Conservation (phyloP, 2,888 invertebrate genomes). For the Notocelia uddmanniana region DNA sequence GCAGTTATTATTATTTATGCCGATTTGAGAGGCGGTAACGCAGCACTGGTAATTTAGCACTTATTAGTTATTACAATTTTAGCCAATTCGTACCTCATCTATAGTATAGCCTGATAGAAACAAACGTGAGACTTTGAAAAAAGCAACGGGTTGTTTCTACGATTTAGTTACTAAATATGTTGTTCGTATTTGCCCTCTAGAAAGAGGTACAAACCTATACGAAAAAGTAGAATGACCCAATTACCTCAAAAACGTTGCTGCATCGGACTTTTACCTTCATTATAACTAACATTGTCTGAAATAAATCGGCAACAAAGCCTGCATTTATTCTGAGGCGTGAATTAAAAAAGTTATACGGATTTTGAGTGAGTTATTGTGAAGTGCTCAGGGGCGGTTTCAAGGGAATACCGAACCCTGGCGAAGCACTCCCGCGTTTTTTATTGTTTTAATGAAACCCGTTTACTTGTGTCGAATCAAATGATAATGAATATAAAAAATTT, state of each 20-base stretch:
- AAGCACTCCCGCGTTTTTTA: constrained; percentile 39
- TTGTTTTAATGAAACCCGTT: constrained; percentile 38
- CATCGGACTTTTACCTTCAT: constrained; percentile 1
- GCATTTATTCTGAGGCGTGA: constrained; percentile 78
- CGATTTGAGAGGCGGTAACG: too few relatives aligned
- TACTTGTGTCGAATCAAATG: constrained; percentile 37
- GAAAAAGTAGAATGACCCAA: too few relatives aligned
- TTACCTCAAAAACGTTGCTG: neutral
- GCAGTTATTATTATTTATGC: too few relatives aligned
- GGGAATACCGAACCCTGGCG: constrained; percentile 56
- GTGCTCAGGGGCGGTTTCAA: constrained; percentile 66
- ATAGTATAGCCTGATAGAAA: too few relatives aligned
- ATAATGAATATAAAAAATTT: constrained; percentile 33
- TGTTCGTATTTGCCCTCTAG: too few relatives aligned
- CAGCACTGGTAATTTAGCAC: too few relatives aligned
- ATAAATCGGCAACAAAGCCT: constrained; percentile 77
- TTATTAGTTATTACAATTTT: too few relatives aligned
- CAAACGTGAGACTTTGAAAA: too few relatives aligned
- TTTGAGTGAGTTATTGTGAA: constrained; percentile 82
- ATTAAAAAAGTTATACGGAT: constrained; percentile 84
- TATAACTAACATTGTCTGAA: constrained; percentile 59
- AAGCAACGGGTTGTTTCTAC: too few relatives aligned
- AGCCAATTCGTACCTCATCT: too few relatives aligned
- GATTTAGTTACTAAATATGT: too few relatives aligned
- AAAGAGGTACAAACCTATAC: too few relatives aligned